Evolutionary conservation across 1,140 invertebrate genomes (phyloP).

Genomic region (Cheumatopsyche charites): DNA sequence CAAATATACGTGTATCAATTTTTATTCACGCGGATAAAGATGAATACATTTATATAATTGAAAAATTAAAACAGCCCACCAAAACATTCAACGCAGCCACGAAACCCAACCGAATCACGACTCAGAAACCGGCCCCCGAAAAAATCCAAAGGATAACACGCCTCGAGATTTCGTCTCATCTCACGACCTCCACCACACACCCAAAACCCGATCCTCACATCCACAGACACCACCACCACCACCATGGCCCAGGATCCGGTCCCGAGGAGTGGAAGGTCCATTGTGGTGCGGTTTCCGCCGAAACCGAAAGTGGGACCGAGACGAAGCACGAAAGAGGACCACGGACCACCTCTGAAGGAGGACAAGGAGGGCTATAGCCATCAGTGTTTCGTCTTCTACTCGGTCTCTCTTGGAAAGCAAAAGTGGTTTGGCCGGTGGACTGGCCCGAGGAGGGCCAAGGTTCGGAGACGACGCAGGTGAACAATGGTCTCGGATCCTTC

Average conservation of each 20-base stretch:
- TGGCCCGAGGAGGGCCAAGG: slow-evolving; percentile 33
- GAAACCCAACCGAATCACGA: too few species aligned
- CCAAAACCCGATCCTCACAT: slow-evolving; percentile 1
- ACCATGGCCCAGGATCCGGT: too few species aligned
- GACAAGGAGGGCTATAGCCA: slow-evolving; percentile 14
- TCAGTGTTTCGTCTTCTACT: slow-evolving; percentile 38
- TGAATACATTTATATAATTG: too few species aligned
- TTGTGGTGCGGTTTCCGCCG: slow-evolving; percentile 17
- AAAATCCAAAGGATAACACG: too few species aligned
- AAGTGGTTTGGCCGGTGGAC: slow-evolving; percentile 47
- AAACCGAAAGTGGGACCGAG: slow-evolving; percentile 37
- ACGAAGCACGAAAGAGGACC: not conserved
- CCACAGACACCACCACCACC: too few species aligned
- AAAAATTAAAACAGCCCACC: too few species aligned
- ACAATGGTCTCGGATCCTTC: slow-evolving; percentile 20
- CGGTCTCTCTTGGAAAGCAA: slow-evolving; percentile 47
- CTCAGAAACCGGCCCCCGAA: too few species aligned
- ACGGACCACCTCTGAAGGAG: not conserved
- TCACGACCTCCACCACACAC: not conserved
- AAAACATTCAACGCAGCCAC: too few species aligned
- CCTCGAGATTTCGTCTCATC: too few species aligned
- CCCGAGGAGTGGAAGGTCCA: not conserved
- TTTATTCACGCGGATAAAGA: too few species aligned
- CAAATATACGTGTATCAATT: too few species aligned
- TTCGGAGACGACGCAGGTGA: slow-evolving; percentile 39